Evolutionary conservation across 2,888 invertebrate genomes (phyloP), one percentile per base, ranked within the genome.

Genomic region (Phortica magna): DNA sequence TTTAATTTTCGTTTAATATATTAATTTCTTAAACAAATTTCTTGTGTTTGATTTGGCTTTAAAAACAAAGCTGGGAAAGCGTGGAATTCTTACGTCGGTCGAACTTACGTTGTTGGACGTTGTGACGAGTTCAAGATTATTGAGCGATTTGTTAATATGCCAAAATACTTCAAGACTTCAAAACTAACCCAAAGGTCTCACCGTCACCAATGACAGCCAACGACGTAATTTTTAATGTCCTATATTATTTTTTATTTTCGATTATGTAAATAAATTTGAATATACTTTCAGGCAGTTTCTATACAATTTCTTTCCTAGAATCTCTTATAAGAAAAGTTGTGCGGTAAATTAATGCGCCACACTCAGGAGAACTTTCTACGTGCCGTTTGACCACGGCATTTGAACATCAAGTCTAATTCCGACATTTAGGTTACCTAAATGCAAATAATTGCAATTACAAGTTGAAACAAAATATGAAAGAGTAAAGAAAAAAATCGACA

Each of bases 401-500:
- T 31, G 31, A 31, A 31, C 31, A 31, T 31, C 31, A 2, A 31
- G 31, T 3, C 10, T 22, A 22, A 10, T 61, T 61, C 19, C 61
- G 1, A 43, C 43, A n/a, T 19, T 67, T 67, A 31, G 77, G 64
- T 78, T 78, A 74, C 70, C 74, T 65, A 68, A 55, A 67, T 65
- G 39, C 19, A 76, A 72, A 68, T 2, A 80, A 73, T 71, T 19
- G 61, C n/a, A 5, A 19, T 19, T 12, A 43, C 42, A 68, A 19
- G 22, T 3, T 43, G 19, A 68, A 43, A 68, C 0, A 68, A 43
- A 48, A 17, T 43, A 19, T 10, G 7, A 71, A 71, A 71, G 17
- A 53, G 2, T 12, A 79, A 68, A 81, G 88, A 81, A 87, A 88
- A 89, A 90, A 90, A 89, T 90, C 90, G 90, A 90, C 90, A 90